Conservation (phyloP, 2,888 invertebrate species). For the Aphidoletes aphidimyza region DNA sequence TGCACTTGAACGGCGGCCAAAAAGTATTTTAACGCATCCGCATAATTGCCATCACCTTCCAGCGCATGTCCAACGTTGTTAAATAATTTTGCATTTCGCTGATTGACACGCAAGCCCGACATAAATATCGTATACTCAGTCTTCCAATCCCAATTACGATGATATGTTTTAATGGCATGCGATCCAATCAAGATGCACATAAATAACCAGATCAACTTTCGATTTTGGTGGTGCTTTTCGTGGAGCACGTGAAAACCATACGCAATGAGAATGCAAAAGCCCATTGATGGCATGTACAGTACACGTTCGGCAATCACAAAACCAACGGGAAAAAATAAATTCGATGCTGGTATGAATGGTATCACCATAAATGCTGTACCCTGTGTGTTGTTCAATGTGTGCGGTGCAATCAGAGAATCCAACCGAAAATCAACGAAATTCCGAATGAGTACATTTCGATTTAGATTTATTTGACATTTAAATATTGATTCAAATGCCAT, state of each 20-base stretch:
- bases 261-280: constrained; percentile 91
- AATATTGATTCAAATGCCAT: constrained; percentile 33
- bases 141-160: constrained; percentile 92
- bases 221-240: constrained; percentile 70
- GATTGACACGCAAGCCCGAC: constrained; percentile 85
- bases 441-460: constrained; percentile 41
- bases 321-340: constrained; percentile 97
- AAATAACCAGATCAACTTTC: constrained; percentile 74
- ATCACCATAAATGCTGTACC: constrained; percentile 86
- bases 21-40: constrained; percentile 89
- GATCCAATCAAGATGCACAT: constrained; percentile 76
- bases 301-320: constrained; percentile 97
- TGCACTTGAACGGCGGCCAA: constrained; percentile 93
- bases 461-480: constrained; percentile 49
- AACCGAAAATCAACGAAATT: constrained; percentile 23
- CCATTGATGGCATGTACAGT: constrained; percentile 97
- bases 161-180: constrained; percentile 86
- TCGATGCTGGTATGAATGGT: constrained; percentile 95
- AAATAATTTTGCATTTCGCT: constrained; percentile 93
- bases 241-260: constrained; percentile 82
- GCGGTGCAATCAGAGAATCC: neutral
- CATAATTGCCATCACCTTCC: constrained; percentile 76
- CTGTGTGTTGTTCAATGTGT: too few relatives aligned
- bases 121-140: constrained; percentile 94
- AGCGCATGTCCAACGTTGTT: constrained; percentile 97